Conservation (phyloP, 2,113 vertebrate genomes). For the Triplophysa rosa region DNA sequence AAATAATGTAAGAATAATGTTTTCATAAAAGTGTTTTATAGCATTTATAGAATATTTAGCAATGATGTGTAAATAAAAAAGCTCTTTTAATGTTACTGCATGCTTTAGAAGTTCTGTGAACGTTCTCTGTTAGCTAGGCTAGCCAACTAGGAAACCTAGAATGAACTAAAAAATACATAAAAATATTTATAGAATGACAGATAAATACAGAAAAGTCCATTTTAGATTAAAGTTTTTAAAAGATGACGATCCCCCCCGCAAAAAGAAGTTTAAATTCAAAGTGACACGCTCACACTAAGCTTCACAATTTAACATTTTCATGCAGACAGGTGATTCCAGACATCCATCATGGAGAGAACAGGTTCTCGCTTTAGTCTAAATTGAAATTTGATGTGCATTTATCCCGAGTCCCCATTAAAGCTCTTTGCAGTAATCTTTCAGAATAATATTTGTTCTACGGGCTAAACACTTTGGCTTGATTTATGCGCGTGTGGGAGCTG, state of each 20-base stretch:
- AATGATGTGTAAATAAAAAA: no score
- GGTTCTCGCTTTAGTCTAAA: constrained; percentile 15
- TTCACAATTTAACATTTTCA: constrained; percentile 13
- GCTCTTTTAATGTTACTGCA: no score
- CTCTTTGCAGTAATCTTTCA: constrained; percentile 49
- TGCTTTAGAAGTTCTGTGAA: no score
- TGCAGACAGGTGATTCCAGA: not conserved
- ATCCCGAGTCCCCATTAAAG: constrained; percentile 31
- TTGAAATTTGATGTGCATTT: constrained; percentile 46
- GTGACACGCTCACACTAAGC: not conserved
- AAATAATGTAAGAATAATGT: no score
- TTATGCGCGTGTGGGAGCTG: constrained; percentile 35
- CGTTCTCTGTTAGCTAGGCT: no score
- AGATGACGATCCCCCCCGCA: not conserved
- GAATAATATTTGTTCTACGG: constrained; percentile 55
- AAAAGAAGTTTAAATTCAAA: not conserved
- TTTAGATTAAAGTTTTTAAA: no score
- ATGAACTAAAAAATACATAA: no score
- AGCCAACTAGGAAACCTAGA: no score
- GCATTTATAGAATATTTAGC: no score
- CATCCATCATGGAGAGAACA: constrained; percentile 27
- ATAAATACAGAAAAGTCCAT: no score
- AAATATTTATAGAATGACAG: no score
- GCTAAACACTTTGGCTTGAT: constrained; percentile 46
- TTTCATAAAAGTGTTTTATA: no score